Evolutionary conservation across 2,888 invertebrate species (phyloP).

Genomic region (Gymnocheta viridis): DNA sequence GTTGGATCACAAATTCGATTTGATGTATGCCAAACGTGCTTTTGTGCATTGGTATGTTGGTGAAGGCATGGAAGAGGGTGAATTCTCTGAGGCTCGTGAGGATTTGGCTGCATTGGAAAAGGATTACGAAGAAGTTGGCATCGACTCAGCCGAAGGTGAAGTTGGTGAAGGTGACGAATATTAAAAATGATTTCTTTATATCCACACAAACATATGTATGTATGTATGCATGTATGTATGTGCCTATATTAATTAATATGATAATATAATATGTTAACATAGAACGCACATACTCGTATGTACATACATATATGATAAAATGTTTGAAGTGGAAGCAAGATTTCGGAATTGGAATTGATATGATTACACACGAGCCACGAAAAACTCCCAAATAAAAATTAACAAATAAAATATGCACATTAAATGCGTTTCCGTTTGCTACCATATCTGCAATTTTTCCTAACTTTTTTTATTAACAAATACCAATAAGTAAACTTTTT

Average conservation of each 20-base stretch:
- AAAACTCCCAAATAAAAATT: background rate
- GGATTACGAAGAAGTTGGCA: constrained; percentile 90
- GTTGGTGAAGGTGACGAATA: constrained; percentile 88
- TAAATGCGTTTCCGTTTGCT: constrained; percentile 49
- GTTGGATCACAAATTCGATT: constrained; percentile 96
- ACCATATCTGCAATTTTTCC: constrained; percentile 16
- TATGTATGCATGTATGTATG: no score
- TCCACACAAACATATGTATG: background rate
- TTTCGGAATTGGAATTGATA: constrained; percentile 14
- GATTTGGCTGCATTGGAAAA: constrained; percentile 91
- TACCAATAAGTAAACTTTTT: constrained; percentile 22
- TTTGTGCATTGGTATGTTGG: constrained; percentile 98
- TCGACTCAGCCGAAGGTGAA: constrained; percentile 88
- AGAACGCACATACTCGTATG: background rate
- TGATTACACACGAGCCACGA: constrained; percentile 3
- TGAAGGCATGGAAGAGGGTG: constrained; percentile 94
- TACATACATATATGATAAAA: background rate
- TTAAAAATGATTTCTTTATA: constrained; percentile 77
- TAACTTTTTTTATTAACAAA: constrained; percentile 47
- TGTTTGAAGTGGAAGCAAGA: constrained; percentile 4
- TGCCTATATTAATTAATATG: no score
- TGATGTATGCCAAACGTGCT: constrained; percentile 97
- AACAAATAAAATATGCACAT: constrained; percentile 34
- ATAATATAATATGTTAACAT: no score
- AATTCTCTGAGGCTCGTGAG: constrained; percentile 94